Base-by-base conservation (phyloP, 1,140 invertebrate genomes). In the Aricia agestis region DNA sequence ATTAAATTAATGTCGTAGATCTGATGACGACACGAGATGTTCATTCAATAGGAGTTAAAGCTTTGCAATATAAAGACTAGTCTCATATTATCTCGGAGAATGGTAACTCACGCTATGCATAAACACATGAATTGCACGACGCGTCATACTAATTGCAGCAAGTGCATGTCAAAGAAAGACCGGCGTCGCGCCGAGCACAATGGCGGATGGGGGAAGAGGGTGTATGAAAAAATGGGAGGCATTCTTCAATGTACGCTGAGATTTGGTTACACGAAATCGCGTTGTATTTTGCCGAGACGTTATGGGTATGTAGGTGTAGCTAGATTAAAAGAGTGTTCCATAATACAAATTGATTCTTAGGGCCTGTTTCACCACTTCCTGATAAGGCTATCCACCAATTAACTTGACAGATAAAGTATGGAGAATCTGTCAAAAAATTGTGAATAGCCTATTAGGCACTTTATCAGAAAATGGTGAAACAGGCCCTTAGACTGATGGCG, bases 131-230 rank as follows among this genome's bases (percentile, higher is more conserved):
- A 74, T 75, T 78, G 76, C 78, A 74, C 77, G 80, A 80, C 79
- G 84, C 86, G 86, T 84, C 85, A 82, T 88, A 87, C 85, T 90
- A 90, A 90, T 90, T 90, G 87, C 86, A 80, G 67, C 74, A 82
- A 90, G 85, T 87, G 85, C 84, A 87, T 89, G 85, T 88, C 84
- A 87, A 87, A 86, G 84, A 80, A 82, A 80, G 79, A 88, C 86
- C 87, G 87, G 87, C 86, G 86, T 82, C 86, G 85, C 80, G 81
- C 82, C 85, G 82, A 78, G 85, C 84, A 88, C 86, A 89, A 90
- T 90, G 81, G 85, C 78, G 82, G 82, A 87, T 82, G 84, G 81
- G 83, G 87, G 82, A 83, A 84, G 77, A 78, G 84, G 87, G 84
- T 81, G 82, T 82, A 84, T 85, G 85, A 81, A 88, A 88, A 87